Conservation (phyloP, 2,797 vertebrate species). For the Diplodus sargus region DNA sequence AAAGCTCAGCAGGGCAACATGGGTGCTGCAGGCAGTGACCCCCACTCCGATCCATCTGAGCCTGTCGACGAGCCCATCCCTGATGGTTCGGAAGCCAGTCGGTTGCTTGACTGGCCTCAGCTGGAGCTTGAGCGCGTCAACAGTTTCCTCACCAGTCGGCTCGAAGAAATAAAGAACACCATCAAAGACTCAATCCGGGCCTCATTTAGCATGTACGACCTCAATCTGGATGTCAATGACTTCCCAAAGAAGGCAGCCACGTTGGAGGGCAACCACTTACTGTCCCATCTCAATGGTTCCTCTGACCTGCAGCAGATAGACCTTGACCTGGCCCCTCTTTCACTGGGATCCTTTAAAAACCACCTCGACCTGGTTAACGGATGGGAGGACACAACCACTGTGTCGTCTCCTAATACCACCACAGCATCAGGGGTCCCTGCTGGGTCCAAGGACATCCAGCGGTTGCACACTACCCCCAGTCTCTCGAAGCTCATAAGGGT, state of each 20-base stretch:
- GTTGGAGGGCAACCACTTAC: constrained; percentile 91
- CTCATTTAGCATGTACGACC: constrained; percentile 96
- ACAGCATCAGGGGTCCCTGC: constrained; percentile 51
- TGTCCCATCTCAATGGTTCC: constrained; percentile 93
- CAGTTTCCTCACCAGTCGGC: constrained; percentile 96
- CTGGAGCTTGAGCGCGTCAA: constrained; percentile 96
- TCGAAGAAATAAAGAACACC: constrained; percentile 98
- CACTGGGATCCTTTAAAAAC: constrained; percentile 91
- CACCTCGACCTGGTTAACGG: constrained; percentile 87
- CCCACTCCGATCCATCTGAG: constrained; percentile 74
- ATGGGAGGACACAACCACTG: constrained; percentile 79
- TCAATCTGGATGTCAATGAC: constrained; percentile 96
- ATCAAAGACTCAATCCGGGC: constrained; percentile 98
- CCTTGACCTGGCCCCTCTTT: constrained; percentile 95
- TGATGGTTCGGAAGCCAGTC: constrained; percentile 82
- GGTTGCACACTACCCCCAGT: constrained; percentile 90
- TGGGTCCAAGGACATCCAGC: constrained; percentile 89
- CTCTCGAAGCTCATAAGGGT: constrained; percentile 95
- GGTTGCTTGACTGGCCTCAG: constrained; percentile 95
- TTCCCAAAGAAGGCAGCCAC: constrained; percentile 96
- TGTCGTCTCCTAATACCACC: constrained; percentile 55
- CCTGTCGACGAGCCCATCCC: constrained; percentile 70
- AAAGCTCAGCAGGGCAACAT: constrained; percentile 87
- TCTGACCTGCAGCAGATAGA: constrained; percentile 95
- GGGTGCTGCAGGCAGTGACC: constrained; percentile 79